Percentiles rank a stretch among this genome's conserved stretches.
These are phyloP conservation scores for Sarcophaga caerulescens DNA, from an alignment of 2,888 invertebrate species.

Conservation along the genomic window DNA sequence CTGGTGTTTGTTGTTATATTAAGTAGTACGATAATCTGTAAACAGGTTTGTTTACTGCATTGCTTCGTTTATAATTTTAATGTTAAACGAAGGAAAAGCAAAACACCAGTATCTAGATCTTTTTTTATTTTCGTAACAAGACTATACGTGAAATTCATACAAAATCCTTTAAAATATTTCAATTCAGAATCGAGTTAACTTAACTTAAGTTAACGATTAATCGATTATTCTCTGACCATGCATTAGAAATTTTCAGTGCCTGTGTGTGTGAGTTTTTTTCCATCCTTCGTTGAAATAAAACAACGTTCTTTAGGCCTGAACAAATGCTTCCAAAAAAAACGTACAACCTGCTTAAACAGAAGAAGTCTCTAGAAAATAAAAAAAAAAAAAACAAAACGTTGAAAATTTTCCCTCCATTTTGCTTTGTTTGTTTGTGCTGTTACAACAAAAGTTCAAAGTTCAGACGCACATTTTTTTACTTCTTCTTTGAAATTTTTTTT, in stretches of 20 bases:
- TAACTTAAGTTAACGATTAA: background rate
- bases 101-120: too few relatives aligned
- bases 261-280: too few relatives aligned
- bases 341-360: too few relatives aligned
- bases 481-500: background rate
- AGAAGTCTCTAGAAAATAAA: background rate
- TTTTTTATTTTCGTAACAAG: too few relatives aligned
- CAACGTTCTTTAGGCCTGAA: background rate
- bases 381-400: background rate
- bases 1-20: too few relatives aligned
- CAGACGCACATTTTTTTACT: conserved; percentile 46
- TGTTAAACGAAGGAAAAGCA: too few relatives aligned
- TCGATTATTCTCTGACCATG: background rate
- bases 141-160: too few relatives aligned
- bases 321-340: conserved; percentile 30
- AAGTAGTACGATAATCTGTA: too few relatives aligned
- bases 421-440: conserved; percentile 17
- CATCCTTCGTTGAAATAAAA: too few relatives aligned
- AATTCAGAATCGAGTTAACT: background rate
- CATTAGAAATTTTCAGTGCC: too few relatives aligned
- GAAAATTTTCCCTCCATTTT: conserved; percentile 13
- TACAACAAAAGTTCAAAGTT: conserved; percentile 54
- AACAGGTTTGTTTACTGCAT: too few relatives aligned
- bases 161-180: background rate
- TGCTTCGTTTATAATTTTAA: too few relatives aligned